Base-by-base conservation (phyloP, 2,888 invertebrate species). In the Palloptera scutellata region DNA sequence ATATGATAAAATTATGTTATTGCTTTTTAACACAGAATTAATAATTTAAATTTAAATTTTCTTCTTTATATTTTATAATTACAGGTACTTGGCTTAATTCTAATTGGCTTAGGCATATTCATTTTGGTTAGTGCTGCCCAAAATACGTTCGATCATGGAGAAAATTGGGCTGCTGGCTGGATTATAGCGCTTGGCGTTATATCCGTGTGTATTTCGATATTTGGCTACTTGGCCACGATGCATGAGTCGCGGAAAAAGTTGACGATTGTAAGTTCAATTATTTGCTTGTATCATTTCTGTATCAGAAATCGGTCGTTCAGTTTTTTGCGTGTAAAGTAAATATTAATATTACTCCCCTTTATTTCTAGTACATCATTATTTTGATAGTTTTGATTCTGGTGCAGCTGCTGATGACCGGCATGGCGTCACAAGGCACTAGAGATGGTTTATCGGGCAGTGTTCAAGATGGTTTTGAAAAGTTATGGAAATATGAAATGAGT, bases 361-460 rank as follows among this genome's bases (percentile, higher is more conserved):
- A 42, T 15, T 64, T 70, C 3, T 30, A 81, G 81, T 81, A 77
- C 51, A 67, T 80, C 10, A 65, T 76, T 8, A 70, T 72, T 1
- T 72, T 81, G 61, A 70, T 73, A 8, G 55, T 79, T 52, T 42
- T 81, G 64, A 75, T 82, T 67, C 70, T 82, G 30, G 68, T 71
- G 20, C 79, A 81, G 67, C 71, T 81, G 45, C 70, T 81, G 55
- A 74, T 82, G 72, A 75, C 77, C n/a, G 78, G 80, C 72, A 81
- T 82, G 83, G 75, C 81, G 4, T 79, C 81, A 1, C 80, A 79
- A 17, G 82, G 82, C 62, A 79, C 80, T 2, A 73, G 77, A 68
- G 81, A 81, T 66, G 81, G 81, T 52, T 72, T 81, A 10, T 75
- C 81, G 57, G 81, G 79, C 54, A 80, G 82, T 69, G 78, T 81